Percentiles rank a stretch among this genome's conserved stretches.
Conservation (phyloP, 1,140 invertebrate genomes). For the Halictus rubicundus region DNA sequence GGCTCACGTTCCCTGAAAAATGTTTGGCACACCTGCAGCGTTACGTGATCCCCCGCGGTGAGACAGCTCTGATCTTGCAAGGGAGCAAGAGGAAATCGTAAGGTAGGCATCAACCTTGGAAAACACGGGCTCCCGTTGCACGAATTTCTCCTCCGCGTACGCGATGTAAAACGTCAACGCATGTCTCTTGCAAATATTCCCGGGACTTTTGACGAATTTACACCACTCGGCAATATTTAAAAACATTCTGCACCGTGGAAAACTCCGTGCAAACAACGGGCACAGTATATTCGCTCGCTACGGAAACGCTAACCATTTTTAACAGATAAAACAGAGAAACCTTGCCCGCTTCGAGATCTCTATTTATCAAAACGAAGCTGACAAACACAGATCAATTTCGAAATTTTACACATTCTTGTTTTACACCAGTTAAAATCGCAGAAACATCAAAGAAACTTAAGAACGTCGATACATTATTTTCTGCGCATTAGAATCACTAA, state of each 20-base stretch:
- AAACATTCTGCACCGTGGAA: neutral
- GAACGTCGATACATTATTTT: too few relatives aligned
- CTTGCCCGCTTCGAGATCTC: too few relatives aligned
- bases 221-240: neutral
- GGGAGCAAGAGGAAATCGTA: constrained; percentile 1
- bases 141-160: constrained; percentile 5
- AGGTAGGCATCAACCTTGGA: constrained; percentile 24
- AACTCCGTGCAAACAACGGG: neutral
- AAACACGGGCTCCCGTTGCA: neutral
- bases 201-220: neutral
- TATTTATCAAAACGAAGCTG: too few relatives aligned
- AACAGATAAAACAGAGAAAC: too few relatives aligned
- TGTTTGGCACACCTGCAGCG: constrained; percentile 65
- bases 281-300: too few relatives aligned
- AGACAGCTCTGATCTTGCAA: constrained; percentile 43
- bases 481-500: too few relatives aligned
- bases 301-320: too few relatives aligned
- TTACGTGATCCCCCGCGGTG: constrained; percentile 64
- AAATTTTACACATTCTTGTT: too few relatives aligned
- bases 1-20: constrained; percentile 61
- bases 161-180: constrained; percentile 5
- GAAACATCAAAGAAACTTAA: too few relatives aligned
- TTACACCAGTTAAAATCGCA: too few relatives aligned
- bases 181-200: neutral
- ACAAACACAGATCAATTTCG: too few relatives aligned